These are phyloP conservation scores for Leptobrachium leishanense DNA, from an alignment of 2,113 vertebrate species.

Conservation along the genomic window DNA sequence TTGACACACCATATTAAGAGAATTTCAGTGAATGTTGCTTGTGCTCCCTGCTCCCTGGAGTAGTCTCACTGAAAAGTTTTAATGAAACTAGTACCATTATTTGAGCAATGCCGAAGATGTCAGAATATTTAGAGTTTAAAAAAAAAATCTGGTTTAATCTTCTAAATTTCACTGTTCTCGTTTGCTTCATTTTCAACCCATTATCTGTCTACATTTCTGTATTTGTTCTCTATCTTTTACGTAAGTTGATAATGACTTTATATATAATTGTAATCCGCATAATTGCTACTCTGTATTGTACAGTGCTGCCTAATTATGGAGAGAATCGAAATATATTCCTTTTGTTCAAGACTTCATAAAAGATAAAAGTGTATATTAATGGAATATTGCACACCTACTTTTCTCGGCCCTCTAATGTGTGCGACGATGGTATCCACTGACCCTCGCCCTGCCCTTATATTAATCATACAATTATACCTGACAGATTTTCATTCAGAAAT, in stretches of 20 bases:
- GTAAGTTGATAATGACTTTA: conserved; percentile 28
- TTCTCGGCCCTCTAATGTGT: neutral
- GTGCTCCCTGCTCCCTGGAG: too few relatives aligned
- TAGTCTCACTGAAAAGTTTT: too few relatives aligned
- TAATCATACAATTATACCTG: neutral
- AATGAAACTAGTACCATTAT: too few relatives aligned
- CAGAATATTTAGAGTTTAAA: too few relatives aligned
- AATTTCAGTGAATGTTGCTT: too few relatives aligned
- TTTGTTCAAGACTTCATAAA: conserved; percentile 30
- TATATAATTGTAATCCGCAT: conserved; percentile 14
- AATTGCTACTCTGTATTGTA: conserved; percentile 29
- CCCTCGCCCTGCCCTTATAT: neutral
- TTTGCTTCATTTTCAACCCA: neutral
- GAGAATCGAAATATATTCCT: neutral
- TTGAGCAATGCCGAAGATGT: too few relatives aligned
- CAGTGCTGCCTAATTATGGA: conserved; percentile 15
- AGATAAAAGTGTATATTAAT: conserved; percentile 31
- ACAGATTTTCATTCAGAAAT: neutral
- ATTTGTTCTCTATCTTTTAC: conserved; percentile 21
- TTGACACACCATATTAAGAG: too few relatives aligned
- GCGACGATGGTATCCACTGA: neutral
- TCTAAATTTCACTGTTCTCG: too few relatives aligned
- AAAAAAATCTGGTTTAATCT: too few relatives aligned
- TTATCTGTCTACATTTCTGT: conserved; percentile 4
- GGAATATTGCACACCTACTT: conserved; percentile 1